These are phyloP conservation scores for Parotocinclus haroldoi DNA, from an alignment of 2,797 vertebrate genomes.

Conservation along the genomic window DNA sequence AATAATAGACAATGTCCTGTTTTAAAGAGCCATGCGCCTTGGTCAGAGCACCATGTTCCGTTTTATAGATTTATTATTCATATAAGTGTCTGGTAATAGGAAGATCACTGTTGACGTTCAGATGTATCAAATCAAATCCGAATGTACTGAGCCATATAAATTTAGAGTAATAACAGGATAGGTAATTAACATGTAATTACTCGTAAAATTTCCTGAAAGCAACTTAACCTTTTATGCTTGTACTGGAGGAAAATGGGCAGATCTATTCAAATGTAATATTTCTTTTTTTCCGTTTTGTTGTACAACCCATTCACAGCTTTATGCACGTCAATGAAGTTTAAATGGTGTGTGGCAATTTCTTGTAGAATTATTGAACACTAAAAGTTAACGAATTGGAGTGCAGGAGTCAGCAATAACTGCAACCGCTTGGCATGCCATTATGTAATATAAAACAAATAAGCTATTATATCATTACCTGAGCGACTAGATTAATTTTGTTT, in stretches of 20 bases:
- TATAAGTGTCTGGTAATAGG: slow-evolving; percentile 53
- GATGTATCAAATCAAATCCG: slow-evolving; percentile 7
- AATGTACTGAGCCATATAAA: slow-evolving; percentile 2
- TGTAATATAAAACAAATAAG: slow-evolving; percentile 22
- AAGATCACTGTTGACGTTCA: slow-evolving; percentile 28
- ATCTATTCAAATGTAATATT: not conserved
- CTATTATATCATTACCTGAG: slow-evolving; percentile 24
- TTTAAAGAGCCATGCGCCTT: slow-evolving; percentile 43
- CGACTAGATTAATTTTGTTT: slow-evolving; percentile 28
- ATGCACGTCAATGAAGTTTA: slow-evolving; percentile 22
- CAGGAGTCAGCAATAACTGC: slow-evolving; percentile 11
- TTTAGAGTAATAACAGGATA: slow-evolving; percentile 12
- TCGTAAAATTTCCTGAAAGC: not conserved
- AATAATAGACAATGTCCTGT: slow-evolving; percentile 55
- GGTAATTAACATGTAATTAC: slow-evolving; percentile 20
- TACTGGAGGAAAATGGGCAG: not conserved
- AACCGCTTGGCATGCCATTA: not conserved
- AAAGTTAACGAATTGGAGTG: slow-evolving; percentile 11
- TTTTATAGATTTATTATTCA: slow-evolving; percentile 65
- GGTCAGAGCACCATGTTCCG: slow-evolving; percentile 50
- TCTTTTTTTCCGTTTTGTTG: not conserved
- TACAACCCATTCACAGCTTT: slow-evolving; percentile 14
- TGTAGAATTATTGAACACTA: slow-evolving; percentile 19
- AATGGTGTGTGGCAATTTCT: slow-evolving; percentile 6
- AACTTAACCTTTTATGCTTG: not conserved